phyloP scores from a whole-genome alignment of 2,888 invertebrate genomes.

The Lymantria monacha region DNA sequence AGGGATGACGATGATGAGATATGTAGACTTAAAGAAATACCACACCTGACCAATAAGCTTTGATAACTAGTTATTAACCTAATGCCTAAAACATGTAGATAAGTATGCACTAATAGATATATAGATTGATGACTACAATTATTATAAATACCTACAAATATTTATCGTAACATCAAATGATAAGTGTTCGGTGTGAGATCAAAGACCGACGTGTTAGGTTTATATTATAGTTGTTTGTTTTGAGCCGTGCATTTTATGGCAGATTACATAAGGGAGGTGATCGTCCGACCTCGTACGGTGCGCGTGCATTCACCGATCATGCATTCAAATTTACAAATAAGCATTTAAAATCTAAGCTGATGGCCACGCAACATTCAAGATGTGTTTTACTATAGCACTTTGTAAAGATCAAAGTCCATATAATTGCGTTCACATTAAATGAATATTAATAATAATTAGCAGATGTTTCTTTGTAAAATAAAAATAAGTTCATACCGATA shows the following conservation, averaged over 20 bases:
- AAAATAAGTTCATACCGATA: too few relatives aligned
- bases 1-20: too few relatives aligned
- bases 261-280: conserved; percentile 71
- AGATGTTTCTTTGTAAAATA: too few relatives aligned
- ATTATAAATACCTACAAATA: conserved; percentile 26
- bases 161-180: conserved; percentile 24
- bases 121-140: background rate
- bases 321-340: conserved; percentile 55
- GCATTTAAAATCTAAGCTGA: conserved; percentile 38
- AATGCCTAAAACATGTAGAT: too few relatives aligned
- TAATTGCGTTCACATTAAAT: conserved; percentile 10
- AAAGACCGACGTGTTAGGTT: conserved; percentile 43
- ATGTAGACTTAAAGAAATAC: too few relatives aligned
- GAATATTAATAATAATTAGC: too few relatives aligned
- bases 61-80: too few relatives aligned
- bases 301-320: conserved; percentile 60
- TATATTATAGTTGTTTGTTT: conserved; percentile 52
- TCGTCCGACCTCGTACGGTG: conserved; percentile 72
- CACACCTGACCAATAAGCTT: too few relatives aligned
- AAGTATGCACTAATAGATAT: background rate
- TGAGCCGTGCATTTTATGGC: conserved; percentile 46
- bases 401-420: conserved; percentile 26
- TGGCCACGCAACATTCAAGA: conserved; percentile 31
- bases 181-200: conserved; percentile 52
- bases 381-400: conserved; percentile 28